A percentile compares a stretch with the other conserved stretches of the same genome.
These are phyloP conservation scores for Macquaria ambigua DNA, from an alignment of 2,113 vertebrate genomes.

Conservation along the genomic window DNA sequence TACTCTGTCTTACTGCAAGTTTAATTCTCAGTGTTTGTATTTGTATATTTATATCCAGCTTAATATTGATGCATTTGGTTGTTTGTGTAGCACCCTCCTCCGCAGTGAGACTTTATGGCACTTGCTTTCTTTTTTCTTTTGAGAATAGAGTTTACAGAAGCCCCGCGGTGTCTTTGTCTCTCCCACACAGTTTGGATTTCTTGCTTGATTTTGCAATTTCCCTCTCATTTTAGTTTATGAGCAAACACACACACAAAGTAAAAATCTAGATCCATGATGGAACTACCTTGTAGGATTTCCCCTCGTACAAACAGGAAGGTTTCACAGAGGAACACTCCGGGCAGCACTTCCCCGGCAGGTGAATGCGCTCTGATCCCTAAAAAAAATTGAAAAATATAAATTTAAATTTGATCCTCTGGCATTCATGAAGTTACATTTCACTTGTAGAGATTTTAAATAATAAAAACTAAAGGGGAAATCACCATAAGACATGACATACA, in stretches of 20 bases:
- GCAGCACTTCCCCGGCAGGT: constrained; percentile 91
- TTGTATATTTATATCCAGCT: constrained; percentile 13
- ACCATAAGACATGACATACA: not conserved
- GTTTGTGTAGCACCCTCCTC: constrained; percentile 30
- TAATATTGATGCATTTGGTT: constrained; percentile 18
- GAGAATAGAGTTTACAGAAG: constrained; percentile 8
- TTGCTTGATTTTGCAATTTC: constrained; percentile 12
- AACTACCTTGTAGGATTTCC: constrained; percentile 84
- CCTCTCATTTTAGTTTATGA: not conserved
- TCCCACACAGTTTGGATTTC: constrained; percentile 23
- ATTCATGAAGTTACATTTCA: not conserved
- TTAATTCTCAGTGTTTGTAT: not conserved
- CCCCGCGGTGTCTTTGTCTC: constrained; percentile 2
- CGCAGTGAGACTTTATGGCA: constrained; percentile 4
- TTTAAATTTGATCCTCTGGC: not conserved
- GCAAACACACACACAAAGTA: not conserved
- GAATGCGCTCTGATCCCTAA: constrained; percentile 90
- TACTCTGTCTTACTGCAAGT: not conserved
- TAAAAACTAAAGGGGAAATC: not conserved
- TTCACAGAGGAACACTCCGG: constrained; percentile 88
- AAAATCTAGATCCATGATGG: not conserved
- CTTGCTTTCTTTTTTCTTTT: not conserved
- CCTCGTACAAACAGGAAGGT: constrained; percentile 85
- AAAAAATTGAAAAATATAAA: not conserved
- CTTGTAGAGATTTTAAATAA: not conserved